Conservation (phyloP, 2,113 vertebrate genomes). For the Cichladusa arquata region DNA sequence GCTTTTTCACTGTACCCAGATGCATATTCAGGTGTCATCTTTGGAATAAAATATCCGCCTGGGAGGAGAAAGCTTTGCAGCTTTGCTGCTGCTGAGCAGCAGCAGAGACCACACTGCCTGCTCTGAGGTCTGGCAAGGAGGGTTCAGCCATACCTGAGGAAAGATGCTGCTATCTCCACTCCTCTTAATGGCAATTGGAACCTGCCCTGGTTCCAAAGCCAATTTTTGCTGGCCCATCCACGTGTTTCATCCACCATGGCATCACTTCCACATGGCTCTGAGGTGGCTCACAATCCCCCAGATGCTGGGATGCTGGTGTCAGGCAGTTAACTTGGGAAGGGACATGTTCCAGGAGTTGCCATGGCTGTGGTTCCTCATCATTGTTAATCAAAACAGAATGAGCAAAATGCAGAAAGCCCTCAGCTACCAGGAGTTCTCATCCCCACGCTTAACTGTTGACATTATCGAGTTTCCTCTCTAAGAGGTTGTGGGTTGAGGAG, state of each 20-base stretch:
- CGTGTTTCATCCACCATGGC: rapidly evolving
- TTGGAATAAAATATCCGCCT: neutral
- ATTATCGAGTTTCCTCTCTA: neutral
- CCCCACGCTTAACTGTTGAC: neutral
- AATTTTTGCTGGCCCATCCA: neutral
- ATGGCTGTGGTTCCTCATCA: neutral
- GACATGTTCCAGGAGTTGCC: neutral
- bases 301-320: neutral
- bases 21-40: neutral
- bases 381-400: neutral
- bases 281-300: neutral
- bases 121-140: neutral
- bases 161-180: neutral
- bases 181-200: neutral
- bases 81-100: neutral
- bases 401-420: neutral
- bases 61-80: neutral
- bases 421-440: neutral
- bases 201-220: neutral
- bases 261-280: rapidly evolving
- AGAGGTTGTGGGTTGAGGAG: neutral
- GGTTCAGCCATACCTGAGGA: neutral
- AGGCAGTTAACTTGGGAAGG: neutral
- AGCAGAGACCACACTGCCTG: neutral
- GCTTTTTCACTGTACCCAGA: neutral